Conservation (phyloP, 2,797 vertebrate genomes). For the Staurois parvus region DNA sequence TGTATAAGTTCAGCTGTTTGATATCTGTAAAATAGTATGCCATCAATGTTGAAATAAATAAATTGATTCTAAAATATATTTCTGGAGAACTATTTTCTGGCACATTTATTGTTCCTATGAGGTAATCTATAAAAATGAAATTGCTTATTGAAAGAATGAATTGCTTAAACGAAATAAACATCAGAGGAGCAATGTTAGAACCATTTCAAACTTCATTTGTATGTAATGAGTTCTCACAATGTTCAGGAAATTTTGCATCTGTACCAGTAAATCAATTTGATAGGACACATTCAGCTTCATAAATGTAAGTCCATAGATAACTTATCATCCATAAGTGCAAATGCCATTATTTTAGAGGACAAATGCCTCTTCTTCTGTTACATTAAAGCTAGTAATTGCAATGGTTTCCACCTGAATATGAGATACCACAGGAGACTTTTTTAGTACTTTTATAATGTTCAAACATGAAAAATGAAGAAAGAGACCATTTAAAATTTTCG, state of each 20-base stretch:
- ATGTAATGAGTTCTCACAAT: slow-evolving; percentile 55
- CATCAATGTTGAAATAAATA: slow-evolving; percentile 32
- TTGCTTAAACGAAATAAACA: slow-evolving; percentile 58
- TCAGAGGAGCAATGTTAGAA: slow-evolving; percentile 46
- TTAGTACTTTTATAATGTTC: background rate
- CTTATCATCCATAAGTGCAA: slow-evolving; percentile 50
- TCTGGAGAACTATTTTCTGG: slow-evolving; percentile 33
- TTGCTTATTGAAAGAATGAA: slow-evolving; percentile 60
- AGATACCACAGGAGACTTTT: background rate
- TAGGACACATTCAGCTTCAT: slow-evolving; percentile 36
- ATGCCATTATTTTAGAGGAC: slow-evolving; percentile 41
- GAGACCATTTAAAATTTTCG: background rate
- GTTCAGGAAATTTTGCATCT: slow-evolving; percentile 46
- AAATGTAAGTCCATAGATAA: slow-evolving; percentile 31
- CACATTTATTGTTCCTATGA: slow-evolving; percentile 56
- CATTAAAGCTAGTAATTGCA: slow-evolving; percentile 6
- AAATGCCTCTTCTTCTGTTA: slow-evolving; percentile 36
- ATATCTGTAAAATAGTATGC: slow-evolving; percentile 25
- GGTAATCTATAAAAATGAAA: slow-evolving; percentile 58
- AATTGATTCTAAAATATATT: slow-evolving; percentile 40
- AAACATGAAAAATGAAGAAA: background rate
- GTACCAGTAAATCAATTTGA: slow-evolving; percentile 53
- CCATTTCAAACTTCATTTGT: slow-evolving; percentile 53
- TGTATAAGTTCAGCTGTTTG: slow-evolving; percentile 19
- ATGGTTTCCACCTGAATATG: background rate